phyloP scores from a whole-genome alignment of 1,140 invertebrate genomes.

The Stegodyphus dumicola region DNA sequence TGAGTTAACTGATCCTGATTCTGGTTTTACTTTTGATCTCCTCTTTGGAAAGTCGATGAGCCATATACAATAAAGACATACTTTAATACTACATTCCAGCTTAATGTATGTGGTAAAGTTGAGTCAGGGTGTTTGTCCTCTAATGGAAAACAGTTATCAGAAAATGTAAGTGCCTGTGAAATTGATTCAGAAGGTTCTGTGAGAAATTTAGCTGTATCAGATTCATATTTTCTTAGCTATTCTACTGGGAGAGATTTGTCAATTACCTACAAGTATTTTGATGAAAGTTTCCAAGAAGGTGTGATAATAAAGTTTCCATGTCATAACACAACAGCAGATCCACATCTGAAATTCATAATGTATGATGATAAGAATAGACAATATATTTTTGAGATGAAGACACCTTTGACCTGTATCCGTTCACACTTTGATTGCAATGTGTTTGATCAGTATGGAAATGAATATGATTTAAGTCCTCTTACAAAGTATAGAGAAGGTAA shows the following conservation, averaged over 20 bases:
- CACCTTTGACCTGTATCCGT: slow-evolving; percentile 65
- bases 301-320: slow-evolving; percentile 37
- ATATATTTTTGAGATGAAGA: slow-evolving; percentile 67
- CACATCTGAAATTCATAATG: slow-evolving; percentile 1
- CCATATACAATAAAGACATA: slow-evolving; percentile 9
- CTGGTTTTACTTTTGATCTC: slow-evolving; percentile 63
- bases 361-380: background rate
- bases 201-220: background rate
- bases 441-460: slow-evolving; percentile 33
- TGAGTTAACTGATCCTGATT: slow-evolving; percentile 64
- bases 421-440: slow-evolving; percentile 36
- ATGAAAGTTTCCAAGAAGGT: background rate
- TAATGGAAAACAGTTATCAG: background rate
- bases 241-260: slow-evolving; percentile 27
- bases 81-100: slow-evolving; percentile 9
- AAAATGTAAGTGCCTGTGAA: slow-evolving; percentile 43
- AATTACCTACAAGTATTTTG: slow-evolving; percentile 19
- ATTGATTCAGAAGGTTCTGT: slow-evolving; percentile 15
- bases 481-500: slow-evolving; percentile 1
- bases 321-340: slow-evolving; percentile 3
- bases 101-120: slow-evolving; percentile 55
- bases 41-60: background rate
- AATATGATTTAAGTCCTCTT: slow-evolving; percentile 53
- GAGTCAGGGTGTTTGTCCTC: background rate
- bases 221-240: slow-evolving; percentile 30